Base-by-base conservation (phyloP, 2,113 vertebrate genomes). In the Dicerorhinus sumatrensis region DNA sequence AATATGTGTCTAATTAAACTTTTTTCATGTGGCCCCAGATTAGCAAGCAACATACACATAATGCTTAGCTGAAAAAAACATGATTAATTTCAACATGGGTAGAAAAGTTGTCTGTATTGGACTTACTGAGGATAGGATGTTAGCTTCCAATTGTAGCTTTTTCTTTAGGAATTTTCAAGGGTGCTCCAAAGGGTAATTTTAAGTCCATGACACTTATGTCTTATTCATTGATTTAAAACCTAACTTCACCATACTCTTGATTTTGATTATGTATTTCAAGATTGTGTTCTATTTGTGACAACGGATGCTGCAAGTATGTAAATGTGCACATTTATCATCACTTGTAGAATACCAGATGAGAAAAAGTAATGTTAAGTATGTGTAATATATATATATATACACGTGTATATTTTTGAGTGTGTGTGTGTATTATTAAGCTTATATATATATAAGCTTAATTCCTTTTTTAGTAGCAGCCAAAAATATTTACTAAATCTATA, bases 241-340 rank as follows among this genome's bases (percentile, higher is more conserved):
- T 63, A 39, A 33, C 20, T 65, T 36, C 5, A 88, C 58, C 13
- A 23, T 83, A 77, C 21, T 89, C 10, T 89, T 93, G 62, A 75
- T 94, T 96, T 89, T 75, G 56, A 58, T 84, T 93, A 48, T 73
- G 5, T 87, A 83, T 83, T 94, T 96, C 33, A 91, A 87, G 42
- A 84, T n/a, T 89, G 17, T 84, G 29, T 94, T 85, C 42, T 94
- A 4, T 76, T 97, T 91, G 29, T 73, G 25, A 63, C n/a, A 82
- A 51, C 84, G n/a, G 23, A 80, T 88, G 29, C 25, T 62, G 20
- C 14, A 4, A 18, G 12, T 84, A 48, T 83, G 29, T 62, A 14
- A 75, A 48, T 76, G 6, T 87, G 29, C 3, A 54, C 25, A 42
- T 75, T 72, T 54, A 56, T 56, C 6, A 76, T 2, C 33, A 54